phyloP scores from a whole-genome alignment of 2,888 invertebrate genomes.

The Abrostola tripartita region DNA sequence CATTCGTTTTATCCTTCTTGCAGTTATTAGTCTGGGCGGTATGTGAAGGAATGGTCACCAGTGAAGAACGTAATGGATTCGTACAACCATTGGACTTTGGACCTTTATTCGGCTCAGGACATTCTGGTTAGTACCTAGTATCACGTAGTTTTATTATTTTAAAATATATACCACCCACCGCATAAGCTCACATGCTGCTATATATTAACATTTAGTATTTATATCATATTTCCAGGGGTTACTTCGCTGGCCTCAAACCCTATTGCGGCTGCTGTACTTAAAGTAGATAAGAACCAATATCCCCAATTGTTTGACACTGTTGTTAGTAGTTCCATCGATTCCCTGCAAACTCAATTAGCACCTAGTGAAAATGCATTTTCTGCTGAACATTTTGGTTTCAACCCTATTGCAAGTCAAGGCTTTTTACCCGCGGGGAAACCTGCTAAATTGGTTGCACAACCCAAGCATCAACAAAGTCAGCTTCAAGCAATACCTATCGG shows the following conservation, averaged over 20 bases:
- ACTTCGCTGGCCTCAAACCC: conserved; percentile 83
- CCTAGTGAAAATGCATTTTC: conserved; percentile 80
- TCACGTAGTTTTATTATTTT: conserved; percentile 4
- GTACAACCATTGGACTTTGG: conserved; percentile 88
- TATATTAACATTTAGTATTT: conserved; percentile 41
- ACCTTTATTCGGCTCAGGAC: conserved; percentile 83
- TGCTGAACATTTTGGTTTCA: conserved; percentile 82
- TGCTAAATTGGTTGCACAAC: conserved; percentile 74
- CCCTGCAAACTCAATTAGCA: conserved; percentile 77
- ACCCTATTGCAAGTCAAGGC: conserved; percentile 84
- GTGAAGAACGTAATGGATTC: conserved; percentile 80
- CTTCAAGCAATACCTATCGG: conserved; percentile 63
- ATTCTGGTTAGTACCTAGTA: conserved; percentile 70
- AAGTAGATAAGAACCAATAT: conserved; percentile 83
- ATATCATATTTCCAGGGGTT: conserved; percentile 80
- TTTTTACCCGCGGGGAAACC: conserved; percentile 74
- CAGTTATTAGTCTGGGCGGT: conserved; percentile 82
- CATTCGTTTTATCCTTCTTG: conserved; percentile 59
- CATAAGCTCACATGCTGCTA: conserved; percentile 60
- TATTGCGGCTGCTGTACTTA: conserved; percentile 78
- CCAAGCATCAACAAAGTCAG: conserved; percentile 62
- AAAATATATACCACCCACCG: conserved; percentile 23
- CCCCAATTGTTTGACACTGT: conserved; percentile 82
- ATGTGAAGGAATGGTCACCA: conserved; percentile 76
- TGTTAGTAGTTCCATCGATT: conserved; percentile 86